Evolutionary conservation across 2,888 invertebrate genomes (phyloP), one percentile per base, ranked within the genome.

Genomic region (Zootermopsis nevadensis): DNA sequence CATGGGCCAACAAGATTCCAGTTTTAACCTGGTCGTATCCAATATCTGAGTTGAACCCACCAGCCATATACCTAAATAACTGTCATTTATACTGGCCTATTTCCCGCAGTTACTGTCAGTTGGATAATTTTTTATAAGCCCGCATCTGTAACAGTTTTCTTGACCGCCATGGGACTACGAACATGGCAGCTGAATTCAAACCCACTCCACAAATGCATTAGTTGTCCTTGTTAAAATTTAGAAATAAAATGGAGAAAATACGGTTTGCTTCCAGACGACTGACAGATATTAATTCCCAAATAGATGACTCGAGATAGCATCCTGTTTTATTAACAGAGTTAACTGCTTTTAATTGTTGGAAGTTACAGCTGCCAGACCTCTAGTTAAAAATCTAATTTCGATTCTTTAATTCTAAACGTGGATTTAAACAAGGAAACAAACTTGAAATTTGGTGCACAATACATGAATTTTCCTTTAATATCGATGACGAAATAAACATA

Each of bases 231-330:
- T 74, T 74, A 74, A 74, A 69, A 42, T 74, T 38, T 74, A 74
- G 35, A 74, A 35, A 74, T 74, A 74, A 74, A 74, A 74, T 7
- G 74, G n/a, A 79, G 60, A 27, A 79, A 79, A 79, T 79, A 79
- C 35, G 60, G 79, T 60, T 79, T 79, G 60, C 60, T 27, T 31
- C 35, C 24, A 48, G 31, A 48, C n/a, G 35, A 79, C 35, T 79
- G 79, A 79, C 79, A 79, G 79, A 60, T 33, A 74, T 38, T n/a
- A 74, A 74, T 74, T 35, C 38, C 38, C 38, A 0, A 12, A 30
- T 19, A 7, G 31, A 31, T 31, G 27, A 33, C 33, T 4, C 31
- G 22, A 69, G 69, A 69, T 69, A 69, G 30, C 74, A n/a, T 74
- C 38, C n/a, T 27, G 22, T 27, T 8, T 69, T 69, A 31, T 69